Conservation (phyloP, 2,888 invertebrate genomes). For the Hydriomena furcata region DNA sequence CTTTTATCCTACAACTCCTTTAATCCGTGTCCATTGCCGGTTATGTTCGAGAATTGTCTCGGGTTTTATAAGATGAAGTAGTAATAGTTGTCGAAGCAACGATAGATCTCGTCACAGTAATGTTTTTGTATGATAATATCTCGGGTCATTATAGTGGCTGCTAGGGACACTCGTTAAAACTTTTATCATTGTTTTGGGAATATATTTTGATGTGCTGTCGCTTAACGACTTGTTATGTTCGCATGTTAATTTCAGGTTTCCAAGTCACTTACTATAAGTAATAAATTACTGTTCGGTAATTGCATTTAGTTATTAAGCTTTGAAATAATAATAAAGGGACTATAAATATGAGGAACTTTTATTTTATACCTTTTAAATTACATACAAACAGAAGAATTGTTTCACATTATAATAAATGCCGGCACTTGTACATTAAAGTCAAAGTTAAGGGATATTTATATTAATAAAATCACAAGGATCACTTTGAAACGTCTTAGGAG, state of each 20-base stretch:
- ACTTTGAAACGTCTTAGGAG: too few species aligned
- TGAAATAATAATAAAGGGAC: too few species aligned
- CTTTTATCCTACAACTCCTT: not conserved
- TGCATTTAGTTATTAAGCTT: too few species aligned
- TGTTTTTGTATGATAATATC: conserved; percentile 24
- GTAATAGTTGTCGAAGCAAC: not conserved
- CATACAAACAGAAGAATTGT: too few species aligned
- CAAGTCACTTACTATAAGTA: conserved; percentile 16
- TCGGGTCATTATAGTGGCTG: conserved; percentile 23
- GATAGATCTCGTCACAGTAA: not conserved
- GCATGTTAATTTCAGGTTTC: conserved; percentile 25
- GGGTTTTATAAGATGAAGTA: not conserved
- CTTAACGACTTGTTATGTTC: conserved; percentile 32
- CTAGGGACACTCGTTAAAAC: conserved; percentile 28
- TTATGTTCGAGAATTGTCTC: not conserved
- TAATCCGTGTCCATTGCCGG: not conserved
- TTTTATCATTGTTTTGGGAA: conserved; percentile 38
- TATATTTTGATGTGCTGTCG: conserved; percentile 30
- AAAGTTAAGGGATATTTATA: too few species aligned
- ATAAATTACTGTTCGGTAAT: too few species aligned
- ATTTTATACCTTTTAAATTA: too few species aligned
- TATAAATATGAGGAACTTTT: too few species aligned
- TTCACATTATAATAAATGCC: too few species aligned
- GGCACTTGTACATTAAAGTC: too few species aligned
- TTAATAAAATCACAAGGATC: too few species aligned